Base-by-base conservation (phyloP, 2,797 vertebrate species). In the Notolepis coatsorum region DNA sequence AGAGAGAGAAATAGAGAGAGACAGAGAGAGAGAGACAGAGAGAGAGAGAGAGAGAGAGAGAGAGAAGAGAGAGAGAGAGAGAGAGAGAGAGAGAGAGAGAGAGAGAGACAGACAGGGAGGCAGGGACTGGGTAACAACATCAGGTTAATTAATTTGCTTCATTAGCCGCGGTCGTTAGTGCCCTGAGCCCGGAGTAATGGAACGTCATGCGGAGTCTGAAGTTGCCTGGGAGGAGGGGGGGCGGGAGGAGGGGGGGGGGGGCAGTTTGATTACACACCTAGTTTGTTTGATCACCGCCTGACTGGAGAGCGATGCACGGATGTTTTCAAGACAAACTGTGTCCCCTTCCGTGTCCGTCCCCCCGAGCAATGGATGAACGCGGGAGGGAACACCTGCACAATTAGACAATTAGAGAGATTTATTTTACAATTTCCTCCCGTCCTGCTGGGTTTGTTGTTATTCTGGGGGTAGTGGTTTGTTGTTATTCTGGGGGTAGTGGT, bases 121-220 rank as follows among this genome's bases (percentile, higher is more conserved):
- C 10, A 8, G 33, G 31, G 20, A 12, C 12, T 9, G 68, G 66
- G 58, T 75, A 69, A n/a, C n/a, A 80, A 79, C 81, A 84, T 86
- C 72, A 75, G 67, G 74, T 73, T 77, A 79, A 82, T 84, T 74
- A 82, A 80, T 75, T 82, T 68, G 68, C 69, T 56, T 73, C 64
- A 78, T 87, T 84, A 87, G 79, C 60, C n/a, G 25, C 75, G 72
- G 60, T 56, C 77, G 81, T 82, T 81, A 85, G 75, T 47, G 33
- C 66, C 52, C 52, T 66, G 47, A 70, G 71, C 53, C 48, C 5
- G 51, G 69, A 82, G 83, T 77, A 58, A 73, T 81, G 79, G 74
- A 71, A 80, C 68, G 70, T 68, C 39, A 71, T n/a, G 65, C 38
- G n/a, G 68, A 64, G 64, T 85, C 73, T 38, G 43, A 62, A 68